Evolutionary conservation across 2,888 invertebrate genomes (phyloP).

Genomic region (Chymomyza amoena): DNA sequence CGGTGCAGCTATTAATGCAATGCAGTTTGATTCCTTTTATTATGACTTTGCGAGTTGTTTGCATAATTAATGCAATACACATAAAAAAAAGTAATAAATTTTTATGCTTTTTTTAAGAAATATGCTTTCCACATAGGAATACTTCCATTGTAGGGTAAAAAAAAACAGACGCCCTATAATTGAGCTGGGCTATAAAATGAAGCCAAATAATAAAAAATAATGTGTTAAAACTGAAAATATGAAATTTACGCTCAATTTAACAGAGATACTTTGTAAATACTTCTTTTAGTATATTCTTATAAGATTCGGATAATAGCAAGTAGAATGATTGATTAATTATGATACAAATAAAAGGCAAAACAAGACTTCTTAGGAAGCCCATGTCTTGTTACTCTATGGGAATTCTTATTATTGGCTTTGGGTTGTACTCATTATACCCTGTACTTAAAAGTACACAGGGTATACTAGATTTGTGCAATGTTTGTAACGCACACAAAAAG

Average conservation of each 20-base stretch:
- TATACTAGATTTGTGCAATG: no score
- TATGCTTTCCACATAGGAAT: background rate
- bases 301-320: constrained; percentile 62
- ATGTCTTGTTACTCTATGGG: no score
- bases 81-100: background rate
- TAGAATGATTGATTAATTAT: constrained; percentile 73
- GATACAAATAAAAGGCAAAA: constrained; percentile 24
- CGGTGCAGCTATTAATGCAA: background rate
- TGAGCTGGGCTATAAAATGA: constrained; percentile 17
- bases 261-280: constrained; percentile 6
- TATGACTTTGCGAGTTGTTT: background rate
- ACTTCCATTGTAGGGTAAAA: constrained; percentile 6
- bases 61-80: background rate
- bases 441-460: no score
- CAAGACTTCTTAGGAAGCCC: no score
- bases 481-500: no score
- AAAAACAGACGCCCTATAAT: constrained; percentile 45
- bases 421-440: no score
- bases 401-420: no score
- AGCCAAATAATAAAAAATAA: constrained; percentile 39
- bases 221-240: constrained; percentile 44
- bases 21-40: background rate
- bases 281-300: background rate
- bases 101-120: background rate
- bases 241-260: constrained; percentile 62